These are phyloP conservation scores for Drosophila nigromelanica DNA, from an alignment of 1,140 invertebrate species.

Conservation along the genomic window DNA sequence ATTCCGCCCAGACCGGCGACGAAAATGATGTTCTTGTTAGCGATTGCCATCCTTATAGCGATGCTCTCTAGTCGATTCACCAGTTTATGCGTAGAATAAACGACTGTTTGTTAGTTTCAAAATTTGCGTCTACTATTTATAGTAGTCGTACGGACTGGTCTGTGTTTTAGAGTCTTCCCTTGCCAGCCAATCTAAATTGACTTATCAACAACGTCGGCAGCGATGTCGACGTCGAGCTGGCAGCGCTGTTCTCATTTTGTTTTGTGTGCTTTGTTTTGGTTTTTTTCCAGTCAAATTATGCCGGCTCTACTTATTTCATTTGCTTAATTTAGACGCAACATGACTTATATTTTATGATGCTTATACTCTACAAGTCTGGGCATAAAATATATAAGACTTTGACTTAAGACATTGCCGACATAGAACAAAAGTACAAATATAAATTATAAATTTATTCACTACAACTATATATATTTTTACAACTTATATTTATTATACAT, in stretches of 20 bases:
- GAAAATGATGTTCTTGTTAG: conserved; percentile 76
- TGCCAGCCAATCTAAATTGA: conserved; percentile 23
- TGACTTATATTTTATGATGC: background rate
- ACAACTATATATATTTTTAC: too few relatives aligned
- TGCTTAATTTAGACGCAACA: conserved; percentile 26
- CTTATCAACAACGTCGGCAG: conserved; percentile 27
- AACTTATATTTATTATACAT: too few relatives aligned
- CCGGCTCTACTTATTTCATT: conserved; percentile 38
- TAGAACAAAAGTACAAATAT: too few relatives aligned
- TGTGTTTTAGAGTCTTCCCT: conserved; percentile 27
- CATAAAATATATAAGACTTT: too few relatives aligned
- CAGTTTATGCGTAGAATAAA: conserved; percentile 34
- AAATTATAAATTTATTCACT: too few relatives aligned
- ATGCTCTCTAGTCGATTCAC: conserved; percentile 17
- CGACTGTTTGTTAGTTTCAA: conserved; percentile 27
- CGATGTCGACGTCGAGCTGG: background rate
- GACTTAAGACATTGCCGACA: too few relatives aligned
- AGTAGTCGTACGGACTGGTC: conserved; percentile 36
- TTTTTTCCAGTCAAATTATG: conserved; percentile 23
- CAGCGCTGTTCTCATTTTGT: conserved; percentile 2
- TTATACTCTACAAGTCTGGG: background rate
- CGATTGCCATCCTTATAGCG: conserved; percentile 54
- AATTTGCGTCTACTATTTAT: conserved; percentile 55
- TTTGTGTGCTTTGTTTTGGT: conserved; percentile 18
- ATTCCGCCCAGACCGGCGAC: conserved; percentile 77